Conservation (phyloP, 2,888 invertebrate species). For the Nemurella pictetii region DNA sequence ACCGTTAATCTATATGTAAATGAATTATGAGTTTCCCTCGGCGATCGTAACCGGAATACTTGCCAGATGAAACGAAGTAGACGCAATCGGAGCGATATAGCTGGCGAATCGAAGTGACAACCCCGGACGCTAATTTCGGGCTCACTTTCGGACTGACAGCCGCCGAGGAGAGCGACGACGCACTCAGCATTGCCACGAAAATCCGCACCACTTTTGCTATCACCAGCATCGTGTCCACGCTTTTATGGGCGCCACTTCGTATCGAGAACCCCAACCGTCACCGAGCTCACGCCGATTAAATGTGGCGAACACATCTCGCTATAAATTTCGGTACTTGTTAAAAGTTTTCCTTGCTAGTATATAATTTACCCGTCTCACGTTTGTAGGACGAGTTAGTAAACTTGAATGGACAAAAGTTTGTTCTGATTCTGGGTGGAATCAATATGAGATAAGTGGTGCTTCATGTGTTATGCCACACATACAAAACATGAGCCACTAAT, state of each 20-base stretch:
- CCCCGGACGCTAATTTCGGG: background rate
- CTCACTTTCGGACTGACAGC: background rate
- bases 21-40: too few relatives aligned
- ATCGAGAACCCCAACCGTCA: background rate
- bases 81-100: constrained; percentile 19
- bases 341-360: background rate
- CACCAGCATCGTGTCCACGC: background rate
- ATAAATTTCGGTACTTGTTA: background rate
- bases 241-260: background rate
- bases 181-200: background rate
- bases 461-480: background rate
- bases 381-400: background rate
- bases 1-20: too few relatives aligned
- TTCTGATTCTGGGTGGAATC: background rate
- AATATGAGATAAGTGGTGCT: background rate
- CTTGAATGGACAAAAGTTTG: background rate
- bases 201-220: background rate
- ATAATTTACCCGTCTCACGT: background rate
- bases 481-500: background rate
- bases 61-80: constrained; percentile 22
- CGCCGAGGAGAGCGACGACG: background rate
- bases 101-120: constrained; percentile 5
- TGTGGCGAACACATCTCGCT: background rate
- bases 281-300: background rate
- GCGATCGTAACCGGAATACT: too few relatives aligned